Evolutionary conservation across 2,888 invertebrate genomes (phyloP), one percentile per base, ranked within the genome.

Genomic region (Carterocephalus palaemon): DNA sequence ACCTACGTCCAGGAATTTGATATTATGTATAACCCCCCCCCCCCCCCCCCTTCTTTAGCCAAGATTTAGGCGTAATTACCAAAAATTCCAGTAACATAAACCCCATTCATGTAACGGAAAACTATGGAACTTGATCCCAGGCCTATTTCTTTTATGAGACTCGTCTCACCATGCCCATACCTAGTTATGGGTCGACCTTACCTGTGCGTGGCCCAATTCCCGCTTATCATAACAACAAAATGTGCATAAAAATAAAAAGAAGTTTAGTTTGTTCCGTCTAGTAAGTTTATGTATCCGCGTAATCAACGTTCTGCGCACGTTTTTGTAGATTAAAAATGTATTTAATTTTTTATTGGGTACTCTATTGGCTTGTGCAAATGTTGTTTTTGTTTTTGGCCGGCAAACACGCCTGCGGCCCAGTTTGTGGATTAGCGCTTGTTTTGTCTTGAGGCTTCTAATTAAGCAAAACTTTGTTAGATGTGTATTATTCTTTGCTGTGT

Each of bases 251-350:
- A 22, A 16, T 7, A 9, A 12, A 12, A 12, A 5, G 4, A 20
- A 22, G n/a, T 10, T 1, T 5, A 10, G 12, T 4, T n/a, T 28
- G 52, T 3, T 64, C 19, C 55, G 56, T 79, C 73, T 42, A 71
- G 60, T 9, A 5, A 2, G 9, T 32, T 12, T 45, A n/a, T 58
- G 60, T 7, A 43, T 69, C 62, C 13, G 1, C 9, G 49, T 54
- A 58, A 62, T 66, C 60, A 60, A 67, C 66, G 64, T 70, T 67
- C 60, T 68, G 72, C 64, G 67, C 72, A 68, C 78, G 69, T 78
- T 79, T 76, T 75, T 66, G 70, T 68, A 76, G 81, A 83, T 84
- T 83, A 84, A 83, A 83, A 82, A 82, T 75, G 75, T 82, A 81
- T 82, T 84, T 82, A 83, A 75, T 82, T 84, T 84, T 84, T 84